Conservation (phyloP, 1,140 invertebrate species). For the honey bee (Apis mellifera) region DNA sequence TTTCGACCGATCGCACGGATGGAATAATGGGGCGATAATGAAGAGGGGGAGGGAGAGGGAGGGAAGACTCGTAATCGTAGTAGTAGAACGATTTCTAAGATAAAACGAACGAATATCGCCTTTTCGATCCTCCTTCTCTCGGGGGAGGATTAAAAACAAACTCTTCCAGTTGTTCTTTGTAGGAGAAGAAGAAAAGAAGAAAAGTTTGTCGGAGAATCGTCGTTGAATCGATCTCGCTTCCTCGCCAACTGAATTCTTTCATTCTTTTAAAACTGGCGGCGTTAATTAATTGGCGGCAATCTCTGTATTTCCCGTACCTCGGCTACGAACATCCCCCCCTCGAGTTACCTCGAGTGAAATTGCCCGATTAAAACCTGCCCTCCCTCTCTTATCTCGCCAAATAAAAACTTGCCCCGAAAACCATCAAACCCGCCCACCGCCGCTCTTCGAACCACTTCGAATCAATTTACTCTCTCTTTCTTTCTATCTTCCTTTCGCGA, state of each 20-base stretch:
- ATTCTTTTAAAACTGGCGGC: neutral
- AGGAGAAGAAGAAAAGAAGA: neutral
- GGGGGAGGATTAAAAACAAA: neutral
- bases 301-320: neutral
- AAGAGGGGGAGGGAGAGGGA: neutral
- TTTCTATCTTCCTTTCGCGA: too few relatives aligned
- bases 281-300: neutral
- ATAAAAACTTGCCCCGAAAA: conserved; percentile 8
- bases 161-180: neutral
- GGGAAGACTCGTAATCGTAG: too few relatives aligned
- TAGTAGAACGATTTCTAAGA: too few relatives aligned
- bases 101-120: too few relatives aligned
- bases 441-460: neutral
- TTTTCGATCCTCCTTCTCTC: neutral
- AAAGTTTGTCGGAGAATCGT: neutral
- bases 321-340: neutral
- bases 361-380: conserved; percentile 4
- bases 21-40: neutral
- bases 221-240: neutral
- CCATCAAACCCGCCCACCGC: neutral
- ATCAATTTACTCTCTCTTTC: conserved; percentile 1
- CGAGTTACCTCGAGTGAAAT: neutral
- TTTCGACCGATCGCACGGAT: neutral
- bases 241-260: neutral
- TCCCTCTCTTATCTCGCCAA: too few relatives aligned